A percentile compares a stretch with the other conserved stretches of the same genome.
Conservation (phyloP, 2,888 invertebrate genomes). For the Hypomecis punctinalis region DNA sequence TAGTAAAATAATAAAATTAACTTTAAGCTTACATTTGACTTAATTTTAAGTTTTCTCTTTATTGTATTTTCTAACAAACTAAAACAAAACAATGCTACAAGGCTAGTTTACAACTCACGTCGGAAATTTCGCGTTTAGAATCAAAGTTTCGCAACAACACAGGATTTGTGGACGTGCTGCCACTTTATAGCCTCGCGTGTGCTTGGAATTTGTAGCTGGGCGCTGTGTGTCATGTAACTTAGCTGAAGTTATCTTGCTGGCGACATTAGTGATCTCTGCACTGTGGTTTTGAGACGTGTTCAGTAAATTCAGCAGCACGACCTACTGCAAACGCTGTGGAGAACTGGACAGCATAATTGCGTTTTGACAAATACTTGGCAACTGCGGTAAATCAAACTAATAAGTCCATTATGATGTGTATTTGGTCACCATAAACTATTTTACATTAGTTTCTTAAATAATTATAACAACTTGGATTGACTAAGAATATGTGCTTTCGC, state of each 20-base stretch:
- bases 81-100: slow-evolving; percentile 3
- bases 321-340: too few relatives aligned
- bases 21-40: too few relatives aligned
- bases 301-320: too few relatives aligned
- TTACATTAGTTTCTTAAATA: too few relatives aligned
- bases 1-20: too few relatives aligned
- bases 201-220: slow-evolving; percentile 14
- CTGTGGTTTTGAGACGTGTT: background rate
- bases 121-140: slow-evolving; percentile 15
- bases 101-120: slow-evolving; percentile 16
- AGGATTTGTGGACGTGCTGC: slow-evolving; percentile 24
- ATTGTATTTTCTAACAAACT: slow-evolving; percentile 7
- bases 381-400: too few relatives aligned
- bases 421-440: too few relatives aligned
- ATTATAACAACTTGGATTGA: too few relatives aligned
- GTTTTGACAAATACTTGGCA: too few relatives aligned
- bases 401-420: too few relatives aligned
- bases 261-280: slow-evolving; percentile 4
- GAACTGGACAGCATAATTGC: too few relatives aligned
- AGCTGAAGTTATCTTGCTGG: slow-evolving; percentile 12
- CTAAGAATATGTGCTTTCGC: too few relatives aligned
- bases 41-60: background rate
- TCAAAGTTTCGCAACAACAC: slow-evolving; percentile 21
- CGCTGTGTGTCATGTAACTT: slow-evolving; percentile 14
- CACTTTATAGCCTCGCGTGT: slow-evolving; percentile 13